Base-by-base conservation (phyloP, 37 sponge, comb jelly and placozoan species). In the Hormiphora californensis region DNA sequence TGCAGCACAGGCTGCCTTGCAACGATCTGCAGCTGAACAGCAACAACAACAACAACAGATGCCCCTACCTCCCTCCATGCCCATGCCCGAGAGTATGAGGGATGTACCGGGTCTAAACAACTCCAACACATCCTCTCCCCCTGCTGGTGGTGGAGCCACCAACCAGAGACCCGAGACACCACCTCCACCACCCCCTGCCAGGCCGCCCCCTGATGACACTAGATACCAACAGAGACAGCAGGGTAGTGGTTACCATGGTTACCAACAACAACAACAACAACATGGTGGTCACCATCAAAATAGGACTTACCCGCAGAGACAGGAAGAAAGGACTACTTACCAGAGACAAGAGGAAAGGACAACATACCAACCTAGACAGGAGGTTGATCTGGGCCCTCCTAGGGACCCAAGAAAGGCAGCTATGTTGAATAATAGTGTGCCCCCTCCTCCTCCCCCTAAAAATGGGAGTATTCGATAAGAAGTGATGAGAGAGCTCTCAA, bases 341-440 rank as follows among this genome's bases (percentile, higher is more conserved):
- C n/a, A n/a, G n/a, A 73, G 81, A 41, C 28, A 4, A 28, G n/a
- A 28, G 4, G 27, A 57, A 23, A 5, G 61, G 27, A 30, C n/a
- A 15, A 57, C 4, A 28, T 57, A 23, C 3, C 27, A 21, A 28
- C 61, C 9, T 21, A 40, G 2, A 43, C 35, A 73, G 27, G 81
- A 73, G 44, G 21, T 43, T 19, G 81, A 73, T 28, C 44, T 19
- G 44, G 81, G n/a, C n/a, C n/a, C 15, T 39, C 81, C 81, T 0
- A 73, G 81, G 38, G 81, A 73, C 35, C 81, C 81, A n/a, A 73
- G 81, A 41, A 73, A 73, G 23, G 81, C 81, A n/a, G n/a, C n/a
- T n/a, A n/a, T n/a, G n/a, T n/a, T n/a, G n/a, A n/a, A n/a, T 41
- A 73, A 46, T n/a, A 46, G 43, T 28, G 43, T 73, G n/a, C 81